Evolutionary conservation across 2,888 invertebrate species (phyloP), one percentile per base, ranked within the genome.

Genomic region (Dicycla oo): DNA sequence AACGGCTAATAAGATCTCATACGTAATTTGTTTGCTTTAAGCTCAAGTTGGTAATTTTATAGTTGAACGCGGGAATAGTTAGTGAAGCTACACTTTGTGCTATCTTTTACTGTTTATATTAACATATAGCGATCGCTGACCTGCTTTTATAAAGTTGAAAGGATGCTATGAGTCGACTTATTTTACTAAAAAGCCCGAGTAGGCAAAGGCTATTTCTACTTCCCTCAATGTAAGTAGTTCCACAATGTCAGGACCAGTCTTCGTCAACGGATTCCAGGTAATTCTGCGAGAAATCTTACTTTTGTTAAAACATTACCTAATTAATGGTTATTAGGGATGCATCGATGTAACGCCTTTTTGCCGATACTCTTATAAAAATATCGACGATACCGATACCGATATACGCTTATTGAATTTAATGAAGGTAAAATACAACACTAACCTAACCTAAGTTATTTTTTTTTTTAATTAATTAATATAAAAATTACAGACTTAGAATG

Each of bases 21-120:
- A 67, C 71, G 75, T 71, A 74, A 79, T 81, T 82, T 74, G 68
- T 74, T 79, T 63, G 77, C 58, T 65, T 61, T 45, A 60, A 66
- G 18, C 69, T 66, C 43, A 80, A 76, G 73, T 80, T 80, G 6
- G 23, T 69, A 67, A 80, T 47, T 80, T 54, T 45, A 63, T 23
- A 73, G 61, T 80, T 64, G 77, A 34, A 60, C 65, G 66, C 53
- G 38, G 45, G 72, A 47, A 79, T 62, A 80, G 68, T 75, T 69
- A 34, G 65, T 53, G 26, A 71, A 80, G 43, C 69, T 80, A 51
- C 15, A 69, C 56, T 66, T 61, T 71, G 66, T 26, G 72, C 34
- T 60, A 49, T 65, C 60, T 80, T 77, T 77, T 47, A 73, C 64
- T 64, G 49, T 77, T 76, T 62, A 68, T 74, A 51, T 63, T 78